phyloP scores from a whole-genome alignment of 2,888 invertebrate species.

The Drosophila pullipes region DNA sequence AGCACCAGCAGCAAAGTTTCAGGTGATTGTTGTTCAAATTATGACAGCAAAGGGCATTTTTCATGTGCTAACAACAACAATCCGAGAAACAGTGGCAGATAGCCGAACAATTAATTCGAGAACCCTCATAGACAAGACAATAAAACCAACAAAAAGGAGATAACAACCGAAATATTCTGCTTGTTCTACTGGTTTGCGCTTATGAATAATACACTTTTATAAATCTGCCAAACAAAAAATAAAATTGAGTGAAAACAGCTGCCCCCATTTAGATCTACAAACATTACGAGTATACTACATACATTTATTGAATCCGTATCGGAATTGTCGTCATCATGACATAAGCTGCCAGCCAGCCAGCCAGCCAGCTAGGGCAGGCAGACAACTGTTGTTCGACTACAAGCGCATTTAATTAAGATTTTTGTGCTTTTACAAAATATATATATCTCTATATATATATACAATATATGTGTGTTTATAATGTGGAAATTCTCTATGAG shows the following conservation, averaged over 20 bases:
- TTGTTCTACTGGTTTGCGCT: constrained; percentile 11
- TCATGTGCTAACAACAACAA: constrained; percentile 50
- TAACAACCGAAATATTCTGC: not conserved
- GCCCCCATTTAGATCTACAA: constrained; percentile 19
- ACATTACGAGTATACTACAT: not conserved
- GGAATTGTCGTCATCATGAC: constrained; percentile 58
- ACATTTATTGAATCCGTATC: constrained; percentile 33
- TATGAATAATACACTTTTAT: constrained; percentile 30
- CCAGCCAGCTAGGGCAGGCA: no score
- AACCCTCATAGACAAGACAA: constrained; percentile 45
- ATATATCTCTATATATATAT: not conserved
- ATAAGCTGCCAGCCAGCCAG: constrained; percentile 34
- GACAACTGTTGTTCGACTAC: constrained; percentile 17
- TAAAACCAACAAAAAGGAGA: constrained; percentile 10
- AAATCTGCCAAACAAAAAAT: constrained; percentile 21
- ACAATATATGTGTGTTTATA: constrained; percentile 23
- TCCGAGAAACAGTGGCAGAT: constrained; percentile 25
- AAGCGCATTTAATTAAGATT: constrained; percentile 64
- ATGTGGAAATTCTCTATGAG: constrained; percentile 28
- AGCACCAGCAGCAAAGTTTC: constrained; percentile 32
- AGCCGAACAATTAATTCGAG: constrained; percentile 59
- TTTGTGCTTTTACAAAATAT: constrained; percentile 19
- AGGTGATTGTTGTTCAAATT: constrained; percentile 57
- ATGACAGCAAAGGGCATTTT: constrained; percentile 58
- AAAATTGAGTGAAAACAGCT: constrained; percentile 60